These are phyloP conservation scores for Hippopotamus amphibius DNA, from an alignment of 2,113 vertebrate genomes.

Conservation along the genomic window DNA sequence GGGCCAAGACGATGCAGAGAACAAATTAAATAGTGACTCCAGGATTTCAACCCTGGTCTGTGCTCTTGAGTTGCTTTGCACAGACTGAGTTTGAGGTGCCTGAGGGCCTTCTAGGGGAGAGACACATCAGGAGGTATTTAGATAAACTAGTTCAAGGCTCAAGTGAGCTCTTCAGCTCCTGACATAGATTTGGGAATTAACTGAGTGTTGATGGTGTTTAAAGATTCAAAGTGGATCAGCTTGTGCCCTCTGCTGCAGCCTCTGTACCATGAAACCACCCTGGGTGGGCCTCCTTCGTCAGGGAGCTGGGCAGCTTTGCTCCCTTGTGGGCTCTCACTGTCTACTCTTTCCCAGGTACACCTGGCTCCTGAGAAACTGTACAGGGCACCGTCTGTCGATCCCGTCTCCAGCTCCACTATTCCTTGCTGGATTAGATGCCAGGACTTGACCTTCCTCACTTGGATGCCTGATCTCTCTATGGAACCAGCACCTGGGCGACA, in stretches of 20 bases:
- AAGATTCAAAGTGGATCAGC: background rate
- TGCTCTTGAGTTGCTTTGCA: background rate
- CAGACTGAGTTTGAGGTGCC: background rate
- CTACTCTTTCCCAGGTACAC: background rate
- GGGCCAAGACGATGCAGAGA: background rate
- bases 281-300: background rate
- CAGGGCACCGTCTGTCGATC: background rate
- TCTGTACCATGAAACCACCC: background rate
- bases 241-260: background rate
- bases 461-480: background rate
- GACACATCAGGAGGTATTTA: background rate
- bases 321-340: background rate
- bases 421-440: background rate
- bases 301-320: background rate
- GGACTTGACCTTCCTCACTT: background rate
- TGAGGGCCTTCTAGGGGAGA: background rate
- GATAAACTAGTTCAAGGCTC: slow-evolving; percentile 39
- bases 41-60: background rate
- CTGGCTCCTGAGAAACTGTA: background rate
- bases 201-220: background rate
- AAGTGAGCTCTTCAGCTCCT: background rate
- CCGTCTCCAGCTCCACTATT: background rate
- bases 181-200: background rate
- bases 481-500: background rate
- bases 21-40: background rate